These are phyloP conservation scores for Lagenorhynchus albirostris DNA, from an alignment of 2,113 vertebrate species.

Conservation along the genomic window DNA sequence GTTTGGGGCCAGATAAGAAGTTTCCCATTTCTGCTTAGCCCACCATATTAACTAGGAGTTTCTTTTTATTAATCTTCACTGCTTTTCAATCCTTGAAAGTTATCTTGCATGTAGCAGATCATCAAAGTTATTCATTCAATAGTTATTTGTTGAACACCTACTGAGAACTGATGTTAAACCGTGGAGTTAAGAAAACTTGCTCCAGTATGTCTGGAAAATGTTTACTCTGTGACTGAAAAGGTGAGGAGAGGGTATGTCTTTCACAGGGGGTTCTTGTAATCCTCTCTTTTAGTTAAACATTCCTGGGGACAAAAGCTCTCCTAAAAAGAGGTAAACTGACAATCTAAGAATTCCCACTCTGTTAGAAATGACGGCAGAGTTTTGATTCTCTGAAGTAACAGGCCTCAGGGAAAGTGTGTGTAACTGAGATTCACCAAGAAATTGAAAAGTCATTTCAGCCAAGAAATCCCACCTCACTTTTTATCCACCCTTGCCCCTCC, in stretches of 20 bases:
- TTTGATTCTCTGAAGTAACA: conserved; percentile 1
- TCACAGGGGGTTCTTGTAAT: not conserved
- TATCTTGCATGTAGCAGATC: not conserved
- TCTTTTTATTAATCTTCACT: not conserved
- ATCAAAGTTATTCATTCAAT: not conserved
- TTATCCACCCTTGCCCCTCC: not conserved
- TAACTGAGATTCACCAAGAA: conserved; percentile 39
- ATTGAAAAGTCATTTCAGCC: conserved; percentile 13
- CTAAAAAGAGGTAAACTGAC: not conserved
- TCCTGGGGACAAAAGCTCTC: not conserved
- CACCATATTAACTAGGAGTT: not conserved
- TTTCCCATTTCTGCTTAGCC: not conserved
- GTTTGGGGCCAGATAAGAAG: not conserved
- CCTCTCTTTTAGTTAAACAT: not conserved
- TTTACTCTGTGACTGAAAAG: not conserved
- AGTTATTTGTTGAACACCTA: not conserved
- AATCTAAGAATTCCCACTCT: not conserved
- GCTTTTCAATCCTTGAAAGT: not conserved
- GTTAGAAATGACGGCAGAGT: not conserved
- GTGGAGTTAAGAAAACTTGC: not conserved
- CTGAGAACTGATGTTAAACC: not conserved
- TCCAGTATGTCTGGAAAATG: not conserved
- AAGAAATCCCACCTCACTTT: not conserved
- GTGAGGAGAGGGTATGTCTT: not conserved
- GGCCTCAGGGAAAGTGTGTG: not conserved